Evolutionary conservation across 2,113 vertebrate genomes (phyloP), one percentile per base, ranked within the genome.

Genomic region (Istiophorus platypterus): DNA sequence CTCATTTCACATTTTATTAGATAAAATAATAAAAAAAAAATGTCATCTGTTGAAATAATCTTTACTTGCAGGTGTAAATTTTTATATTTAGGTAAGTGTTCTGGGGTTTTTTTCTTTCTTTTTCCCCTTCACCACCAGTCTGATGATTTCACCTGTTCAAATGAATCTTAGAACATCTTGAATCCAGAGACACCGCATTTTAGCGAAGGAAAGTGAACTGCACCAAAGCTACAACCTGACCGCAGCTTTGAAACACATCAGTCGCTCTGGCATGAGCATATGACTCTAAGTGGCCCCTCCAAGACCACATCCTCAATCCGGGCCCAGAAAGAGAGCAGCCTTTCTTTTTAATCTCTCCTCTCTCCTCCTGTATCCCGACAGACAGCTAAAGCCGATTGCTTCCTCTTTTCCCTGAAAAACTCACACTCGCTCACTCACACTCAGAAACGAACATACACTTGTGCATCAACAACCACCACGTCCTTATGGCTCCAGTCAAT

Each of bases 391-490:
- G 82, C 69, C 49, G 58, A 84, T 61, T 76, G 78, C 65, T 72
- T 85, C 76, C 70, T 83, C 68, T 76, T 63, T 82, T 75, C 69
- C 74, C 26, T n/a, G 20, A 81, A 81, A 85, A n/a, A 20, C 68
- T 57, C 66, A 42, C 70, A 47, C 26, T 51, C 18, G 26, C 47
- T 49, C 27, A 59, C 69, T 45, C 10, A 80, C 56, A 49, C 37
- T 13, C 41, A 42, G 11, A 42, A 39, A 39, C 41, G 14, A 45
- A 39, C 45, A 18, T 34, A 34, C 3, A 34, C 64, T 42, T 26
- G 7, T 1, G 6, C 58, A 66, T 39, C 51, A 57, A 2, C 68
- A 61, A 29, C 73, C 54, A 27, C 39, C n/a, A 11, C 1, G 45
- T 80, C 80, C 37, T 34, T 11, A 59, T 56, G 58, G 56, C 42